Base-by-base conservation (phyloP, 2,888 invertebrate genomes). In the Oligia fasciuncula region DNA sequence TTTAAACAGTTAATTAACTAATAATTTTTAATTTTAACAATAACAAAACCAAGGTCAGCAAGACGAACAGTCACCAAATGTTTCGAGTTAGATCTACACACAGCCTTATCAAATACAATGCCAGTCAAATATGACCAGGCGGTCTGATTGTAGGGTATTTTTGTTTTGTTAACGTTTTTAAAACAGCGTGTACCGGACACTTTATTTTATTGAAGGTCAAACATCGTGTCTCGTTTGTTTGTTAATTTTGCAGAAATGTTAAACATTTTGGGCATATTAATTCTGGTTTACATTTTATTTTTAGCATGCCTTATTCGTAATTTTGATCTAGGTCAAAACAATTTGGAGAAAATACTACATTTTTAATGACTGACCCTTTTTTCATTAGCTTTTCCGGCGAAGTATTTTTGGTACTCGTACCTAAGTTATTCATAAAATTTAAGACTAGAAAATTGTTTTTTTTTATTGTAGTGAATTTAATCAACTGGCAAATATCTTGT, bases 221-320 rank as follows among this genome's bases (percentile, higher is more conserved):
- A 73, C 35, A 70, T 40, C 17, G 11, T 19, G 70, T 60, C 67
- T 43, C 46, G 13, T 69, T 40, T 60, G 35, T 68, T 68, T 51
- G 60, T 54, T 40, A 77, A 83, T 70, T 71, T 68, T 29, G 29
- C 14, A 8, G 11, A 49, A 49, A 77, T 66, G 23, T n/a, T 5
- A 65, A 66, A 78, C 49, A 67, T 65, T 73, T 81, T 11, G 2
- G 17, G 6, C 5, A 14, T 40, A 8, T 77, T 68, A 68, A 57
- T 76, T 82, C 35, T 19, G 60, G 13, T 62, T 76, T 43, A 49
- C 40, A 77, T 82, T 80, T 82, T 76, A 17, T 76, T 40, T 76
- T 74, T 74, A 51, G 14, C 11, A 40, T 40, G 23, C 8, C 35
- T 40, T 29, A 62, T 82, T 17, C n/a, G 1, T 51, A 6, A 54